Conservation (phyloP, 2,888 invertebrate genomes). For the Metopia argyrocephala region DNA sequence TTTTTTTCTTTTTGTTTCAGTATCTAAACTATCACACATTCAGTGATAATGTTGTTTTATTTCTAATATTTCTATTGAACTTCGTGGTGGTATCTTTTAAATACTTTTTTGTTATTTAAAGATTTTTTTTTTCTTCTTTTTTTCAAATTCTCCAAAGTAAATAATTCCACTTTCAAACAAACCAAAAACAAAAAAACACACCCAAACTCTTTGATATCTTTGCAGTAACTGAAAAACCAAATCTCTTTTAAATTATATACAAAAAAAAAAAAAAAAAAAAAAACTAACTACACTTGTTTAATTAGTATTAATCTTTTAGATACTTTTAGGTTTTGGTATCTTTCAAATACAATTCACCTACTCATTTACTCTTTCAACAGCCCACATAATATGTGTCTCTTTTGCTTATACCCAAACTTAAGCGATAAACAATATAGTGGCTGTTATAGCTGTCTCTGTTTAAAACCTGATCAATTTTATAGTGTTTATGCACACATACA, state of each 20-base stretch:
- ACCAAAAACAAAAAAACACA: conserved; percentile 67
- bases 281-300: conserved; percentile 14
- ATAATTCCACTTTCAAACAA: no score
- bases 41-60: conserved; percentile 2
- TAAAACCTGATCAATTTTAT: conserved; percentile 25
- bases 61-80: conserved; percentile 63
- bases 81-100: conserved; percentile 48
- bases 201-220: conserved; percentile 74
- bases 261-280: conserved; percentile 27
- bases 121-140: background rate
- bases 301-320: conserved; percentile 40
- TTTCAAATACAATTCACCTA: conserved; percentile 30
- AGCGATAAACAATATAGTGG: background rate
- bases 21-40: no score
- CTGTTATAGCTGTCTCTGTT: conserved; percentile 18
- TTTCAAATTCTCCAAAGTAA: background rate
- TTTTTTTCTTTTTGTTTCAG: no score
- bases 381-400: background rate
- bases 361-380: background rate
- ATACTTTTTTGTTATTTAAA: conserved; percentile 29
- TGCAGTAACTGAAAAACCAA: conserved; percentile 69
- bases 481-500: conserved; percentile 1
- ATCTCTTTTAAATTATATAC: conserved; percentile 32
- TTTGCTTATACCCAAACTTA: background rate
- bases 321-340: conserved; percentile 20